Base-by-base conservation (phyloP, 1,140 invertebrate genomes). In the Drosophila trapezifrons region DNA sequence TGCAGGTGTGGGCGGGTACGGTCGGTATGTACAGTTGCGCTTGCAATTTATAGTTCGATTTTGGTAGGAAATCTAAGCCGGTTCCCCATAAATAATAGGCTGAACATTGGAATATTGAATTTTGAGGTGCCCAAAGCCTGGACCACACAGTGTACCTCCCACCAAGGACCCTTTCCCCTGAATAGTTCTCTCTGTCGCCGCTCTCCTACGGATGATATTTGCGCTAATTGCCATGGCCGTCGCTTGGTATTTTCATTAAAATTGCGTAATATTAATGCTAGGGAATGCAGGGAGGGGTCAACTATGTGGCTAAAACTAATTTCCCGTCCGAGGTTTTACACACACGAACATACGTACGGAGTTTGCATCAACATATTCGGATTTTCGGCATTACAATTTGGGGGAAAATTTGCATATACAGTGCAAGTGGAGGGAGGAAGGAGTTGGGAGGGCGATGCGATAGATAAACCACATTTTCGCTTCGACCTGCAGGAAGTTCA, bases 201-300 rank as follows among this genome's bases (percentile, higher is more conserved):
- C 17, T 52, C 12, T 13, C 10, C 22, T 32, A 22, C 17, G 64
- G 46, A 58, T 74, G 64, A 69, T 78, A 78, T 73, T 78, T 76
- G 63, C 72, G 75, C 75, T 77, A 78, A 77, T 77, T 77, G 75
- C 75, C 64, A 60, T 46, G 29, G 67, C 57, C 49, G 65, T 43
- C 52, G 63, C 51, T 63, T 67, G 77, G 82, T 42, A 78, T 77
- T 87, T 84, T 83, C 84, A 87, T 87, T 89, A 84, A 89, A 84
- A 78, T 89, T 89, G 72, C 59, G 80, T 89, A 80, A 84, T 83
- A 87, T 85, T 85, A 86, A 85, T 86, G 78, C 42, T 32, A 37
- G 64, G 42, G 35, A 37, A 37, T 32, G 43, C n/a, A n/a, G n/a
- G 46, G 22, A 18, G 7, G 22, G 20, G 38, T 70, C 37, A 29